A percentile compares a stretch with the other conserved stretches of the same genome.
These are phyloP conservation scores for Crotalus horridus DNA, from an alignment of 2,113 vertebrate genomes.

Conservation along the genomic window DNA sequence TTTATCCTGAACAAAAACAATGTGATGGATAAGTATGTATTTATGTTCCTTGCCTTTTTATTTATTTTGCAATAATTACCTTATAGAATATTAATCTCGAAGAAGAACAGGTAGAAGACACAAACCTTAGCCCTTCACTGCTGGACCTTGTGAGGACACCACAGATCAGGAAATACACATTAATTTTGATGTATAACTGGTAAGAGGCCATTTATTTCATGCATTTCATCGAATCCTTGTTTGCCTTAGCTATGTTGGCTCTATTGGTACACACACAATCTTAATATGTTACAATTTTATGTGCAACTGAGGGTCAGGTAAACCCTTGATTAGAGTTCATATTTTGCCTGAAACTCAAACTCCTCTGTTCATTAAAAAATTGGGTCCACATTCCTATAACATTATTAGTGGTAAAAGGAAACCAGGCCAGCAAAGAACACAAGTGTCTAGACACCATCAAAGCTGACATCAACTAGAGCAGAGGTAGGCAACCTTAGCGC, in stretches of 20 bases:
- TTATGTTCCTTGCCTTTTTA: background rate
- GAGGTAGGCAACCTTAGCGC: no score
- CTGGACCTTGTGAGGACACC: conserved; percentile 73
- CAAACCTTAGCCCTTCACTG: conserved; percentile 66
- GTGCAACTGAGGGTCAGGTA: background rate
- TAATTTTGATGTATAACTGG: conserved; percentile 81
- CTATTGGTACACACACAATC: background rate
- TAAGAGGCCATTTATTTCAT: conserved; percentile 50
- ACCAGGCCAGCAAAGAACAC: background rate
- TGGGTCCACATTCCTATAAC: background rate
- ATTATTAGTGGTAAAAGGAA: background rate
- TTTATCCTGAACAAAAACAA: background rate
- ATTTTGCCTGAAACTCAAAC: background rate
- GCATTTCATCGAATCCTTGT: accelerated
- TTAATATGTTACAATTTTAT: background rate
- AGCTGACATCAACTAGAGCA: background rate
- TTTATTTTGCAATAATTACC: conserved; percentile 9
- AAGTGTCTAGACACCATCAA: background rate
- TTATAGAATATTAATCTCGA: conserved; percentile 63
- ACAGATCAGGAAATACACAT: conserved; percentile 74
- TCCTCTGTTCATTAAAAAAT: background rate
- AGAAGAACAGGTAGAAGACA: conserved; percentile 45
- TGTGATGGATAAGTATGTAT: background rate
- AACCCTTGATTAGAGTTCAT: background rate
- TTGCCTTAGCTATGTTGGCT: background rate